Base-by-base conservation (phyloP, 2,113 vertebrate species). In the Zapus hudsonius region DNA sequence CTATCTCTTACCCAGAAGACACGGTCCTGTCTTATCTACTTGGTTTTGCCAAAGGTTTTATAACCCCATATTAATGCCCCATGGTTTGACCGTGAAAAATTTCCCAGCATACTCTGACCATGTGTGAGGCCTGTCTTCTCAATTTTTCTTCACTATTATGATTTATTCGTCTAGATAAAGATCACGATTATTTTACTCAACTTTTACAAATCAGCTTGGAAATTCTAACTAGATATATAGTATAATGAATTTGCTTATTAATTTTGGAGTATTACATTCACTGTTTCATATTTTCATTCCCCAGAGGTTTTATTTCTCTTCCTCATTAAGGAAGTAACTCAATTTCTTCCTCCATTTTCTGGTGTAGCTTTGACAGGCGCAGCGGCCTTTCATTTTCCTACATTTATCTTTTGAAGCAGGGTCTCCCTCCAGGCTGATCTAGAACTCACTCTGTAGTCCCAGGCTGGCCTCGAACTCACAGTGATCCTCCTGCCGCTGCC, bases 131-230 rank as follows among this genome's bases (percentile, higher is more conserved):
- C 73, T 36, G 11, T 40, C 9, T 57, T 52, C 13, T 79, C 40
- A 4, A 31, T 40, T 47, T 38, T 69, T 72, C 47, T 25, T 33
- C 66, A 4, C 6, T 13, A 82, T 25, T 44, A 57, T 4, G 11
- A 76, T 64, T 91, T 66, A 67, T 47, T 44, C 66, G 85, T 75
- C 29, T 15, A 55, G 11, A 83, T 67, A 61, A 82, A 80, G 11
- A 59, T 87, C 11, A 61, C 1, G 19, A 84, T 64, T 86, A 88
- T 72, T 85, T 91, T 52, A 91, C 67, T 92, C 52, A 59, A 72
- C 40, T 83, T 67, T 42, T 38, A 84, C 64, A 47, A 33, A 44
- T n/a, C 27, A 73, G 8, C 72, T 59, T 83, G n/a, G 75, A 52
- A 91, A 86, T 83, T 94, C 90, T 42, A 88, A 79, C n/a, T 19